Evolutionary conservation across 64 coral and sea anemone genomes (phyloP).

Genomic region (Porites australiensis): DNA sequence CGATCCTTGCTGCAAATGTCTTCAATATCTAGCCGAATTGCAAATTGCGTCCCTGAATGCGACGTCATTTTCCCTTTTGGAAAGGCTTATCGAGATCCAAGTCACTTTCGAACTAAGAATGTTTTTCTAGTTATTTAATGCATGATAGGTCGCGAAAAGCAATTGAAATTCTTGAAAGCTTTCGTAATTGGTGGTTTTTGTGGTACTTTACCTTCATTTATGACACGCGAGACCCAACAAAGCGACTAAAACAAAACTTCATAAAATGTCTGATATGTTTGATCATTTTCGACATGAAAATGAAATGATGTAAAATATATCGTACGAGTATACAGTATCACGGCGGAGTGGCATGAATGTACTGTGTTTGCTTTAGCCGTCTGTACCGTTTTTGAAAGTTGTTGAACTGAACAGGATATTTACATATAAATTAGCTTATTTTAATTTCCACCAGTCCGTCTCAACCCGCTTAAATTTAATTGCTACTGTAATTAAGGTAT

Average conservation of each 20-base stretch:
- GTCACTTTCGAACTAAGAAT: not conserved
- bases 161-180: not conserved
- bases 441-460: not conserved
- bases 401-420: not conserved
- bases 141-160: not conserved
- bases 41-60: not conserved
- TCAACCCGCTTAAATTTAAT: not conserved
- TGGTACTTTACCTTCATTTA: conserved; percentile 1
- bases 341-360: no score
- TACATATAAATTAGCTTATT: not conserved
- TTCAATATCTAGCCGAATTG: not conserved
- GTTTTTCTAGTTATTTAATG: conserved; percentile 25
- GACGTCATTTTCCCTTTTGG: not conserved
- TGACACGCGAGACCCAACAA: not conserved
- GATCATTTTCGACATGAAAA: no score
- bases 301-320: no score
- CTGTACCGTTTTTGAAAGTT: not conserved
- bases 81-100: not conserved
- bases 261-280: no score
- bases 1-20: not conserved
- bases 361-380: not conserved
- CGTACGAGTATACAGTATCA: no score
- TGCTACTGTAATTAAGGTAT: not conserved
- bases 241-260: conserved; percentile 6
- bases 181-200: conserved; percentile 34